phyloP scores from a whole-genome alignment of 2,113 vertebrate genomes.

The Polyodon spathula region DNA sequence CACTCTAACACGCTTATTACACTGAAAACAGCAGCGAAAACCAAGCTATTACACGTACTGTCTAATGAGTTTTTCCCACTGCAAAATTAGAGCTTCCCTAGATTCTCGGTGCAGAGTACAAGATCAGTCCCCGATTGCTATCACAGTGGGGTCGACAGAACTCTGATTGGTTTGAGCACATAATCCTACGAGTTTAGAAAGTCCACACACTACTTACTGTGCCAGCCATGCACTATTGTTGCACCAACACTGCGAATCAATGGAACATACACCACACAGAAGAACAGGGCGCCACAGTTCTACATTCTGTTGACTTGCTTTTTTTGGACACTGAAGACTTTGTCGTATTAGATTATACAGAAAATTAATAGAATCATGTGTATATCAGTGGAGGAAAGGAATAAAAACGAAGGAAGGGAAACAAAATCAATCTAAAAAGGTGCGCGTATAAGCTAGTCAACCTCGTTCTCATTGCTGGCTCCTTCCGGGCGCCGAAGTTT shows the following conservation, averaged over 20 bases:
- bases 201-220: constrained; percentile 18
- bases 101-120: too few relatives aligned
- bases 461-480: constrained; percentile 84
- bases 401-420: constrained; percentile 15
- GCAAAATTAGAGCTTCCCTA: too few relatives aligned
- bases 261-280: not conserved
- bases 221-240: constrained; percentile 27
- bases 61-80: too few relatives aligned
- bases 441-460: constrained; percentile 61
- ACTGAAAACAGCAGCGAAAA: constrained; percentile 11
- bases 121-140: too few relatives aligned
- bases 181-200: not conserved
- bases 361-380: constrained; percentile 16
- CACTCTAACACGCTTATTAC: constrained; percentile 5
- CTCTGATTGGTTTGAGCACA: too few relatives aligned
- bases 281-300: not conserved
- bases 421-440: too few relatives aligned
- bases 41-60: too few relatives aligned
- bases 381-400: not conserved
- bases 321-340: constrained; percentile 6
- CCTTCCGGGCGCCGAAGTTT: constrained; percentile 87
- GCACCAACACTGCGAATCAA: constrained; percentile 9
- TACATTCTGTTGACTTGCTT: not conserved
- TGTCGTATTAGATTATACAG: constrained; percentile 14
- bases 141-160: too few relatives aligned